phyloP scores from a whole-genome alignment of 2,888 invertebrate genomes.

The Callyntrura sp. region DNA sequence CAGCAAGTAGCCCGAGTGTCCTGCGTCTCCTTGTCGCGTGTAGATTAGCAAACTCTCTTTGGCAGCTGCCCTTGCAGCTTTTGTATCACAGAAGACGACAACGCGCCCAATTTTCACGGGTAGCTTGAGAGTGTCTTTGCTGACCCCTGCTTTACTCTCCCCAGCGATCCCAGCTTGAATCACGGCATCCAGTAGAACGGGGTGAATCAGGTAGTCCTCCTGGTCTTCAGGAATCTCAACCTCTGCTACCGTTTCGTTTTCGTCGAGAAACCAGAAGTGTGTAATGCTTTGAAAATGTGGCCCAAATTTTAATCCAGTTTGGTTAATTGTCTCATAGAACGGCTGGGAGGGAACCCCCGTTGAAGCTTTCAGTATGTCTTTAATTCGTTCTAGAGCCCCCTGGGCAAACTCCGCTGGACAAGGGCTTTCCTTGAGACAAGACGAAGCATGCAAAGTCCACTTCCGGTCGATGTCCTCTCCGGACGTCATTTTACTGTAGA shows the following conservation, averaged over 20 bases:
- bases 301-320: constrained; percentile 70
- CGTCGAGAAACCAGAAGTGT: constrained; percentile 19
- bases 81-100: neutral
- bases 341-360: neutral
- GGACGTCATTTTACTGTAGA: constrained; percentile 24
- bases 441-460: constrained; percentile 55
- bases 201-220: neutral
- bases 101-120: neutral
- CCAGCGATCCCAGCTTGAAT: neutral
- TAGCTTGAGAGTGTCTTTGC: neutral
- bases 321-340: constrained; percentile 53
- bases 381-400: neutral
- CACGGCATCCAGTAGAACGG: neutral
- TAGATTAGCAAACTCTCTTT: neutral
- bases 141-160: too few relatives aligned
- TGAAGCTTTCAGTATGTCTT: neutral
- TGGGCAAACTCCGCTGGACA: too few relatives aligned
- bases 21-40: neutral
- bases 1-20: neutral
- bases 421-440: too few relatives aligned
- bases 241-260: neutral
- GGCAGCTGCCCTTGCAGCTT: neutral
- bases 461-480: constrained; percentile 13
- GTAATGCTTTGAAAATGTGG: constrained; percentile 54
- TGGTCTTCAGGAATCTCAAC: neutral